Evolutionary conservation across 2,113 vertebrate species (phyloP), one percentile per base, ranked within the genome.

Genomic region (Xiphophorus hellerii): DNA sequence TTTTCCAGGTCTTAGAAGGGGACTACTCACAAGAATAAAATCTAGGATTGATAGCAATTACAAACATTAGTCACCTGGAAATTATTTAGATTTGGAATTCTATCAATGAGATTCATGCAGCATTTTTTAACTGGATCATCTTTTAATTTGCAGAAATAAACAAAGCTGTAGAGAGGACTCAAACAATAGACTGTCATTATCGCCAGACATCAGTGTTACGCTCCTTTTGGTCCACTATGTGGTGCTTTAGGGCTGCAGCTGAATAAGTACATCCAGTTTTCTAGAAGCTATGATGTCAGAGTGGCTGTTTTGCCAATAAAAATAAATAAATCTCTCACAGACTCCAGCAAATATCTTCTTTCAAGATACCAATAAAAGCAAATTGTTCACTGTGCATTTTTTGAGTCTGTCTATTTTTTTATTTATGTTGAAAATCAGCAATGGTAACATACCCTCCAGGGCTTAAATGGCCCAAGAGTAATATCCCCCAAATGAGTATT

Each of bases 271-370:
- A 31, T 10, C 62, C n/a, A 37, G 58, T 31, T 62, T 35, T 62
- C 31, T 63, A 68, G 93, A 84, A 85, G 83, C 33, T 73, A 91
- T 97, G 96, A 97, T 94, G 95, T 88, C 81, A 82, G 39, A 7
- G 62, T 15, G 33, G 69, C 62, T 42, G 62, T 42, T 66, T 29
- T 76, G 82, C 75, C 87, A 87, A 94, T 92, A 88, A 13, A 78
- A 93, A 88, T 87, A 42, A 42, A 42, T 94, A 93, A 92, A 88
- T 87, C 73, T 82, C 82, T 78, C 74, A 66, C 60, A 70, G 12
- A 63, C 29, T 8, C 6, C 20, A 42, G 39, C 13, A 42, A 42
- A 42, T 15, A 25, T 58, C 51, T 58, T 17, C 51, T 58, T 58
- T 58, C 22, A 58, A 58, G 51, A 48, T 48, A 20, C 22, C 17